Base-by-base conservation (phyloP, 2,888 invertebrate species). In the Nemapogon koenigi region DNA sequence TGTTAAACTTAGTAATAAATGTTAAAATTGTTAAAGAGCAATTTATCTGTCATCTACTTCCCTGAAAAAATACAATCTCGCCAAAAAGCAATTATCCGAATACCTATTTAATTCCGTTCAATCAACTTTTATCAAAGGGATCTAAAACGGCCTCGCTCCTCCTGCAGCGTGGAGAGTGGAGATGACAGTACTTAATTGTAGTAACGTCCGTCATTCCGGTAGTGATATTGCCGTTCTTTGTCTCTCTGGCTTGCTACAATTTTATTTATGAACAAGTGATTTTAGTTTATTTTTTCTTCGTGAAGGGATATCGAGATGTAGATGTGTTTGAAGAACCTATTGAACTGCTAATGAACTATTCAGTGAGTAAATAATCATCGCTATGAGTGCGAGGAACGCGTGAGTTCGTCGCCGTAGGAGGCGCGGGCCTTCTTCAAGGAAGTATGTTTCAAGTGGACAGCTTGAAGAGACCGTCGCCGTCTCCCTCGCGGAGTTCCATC, bases 401-500 rank as follows among this genome's bases (percentile, higher is more conserved):
- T n/a, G n/a, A n/a, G n/a, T n/a, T n/a, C n/a, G n/a, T n/a, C n/a
- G n/a, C n/a, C n/a, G 13, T 13, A 31, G 31, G 17, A 31, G 31
- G 19, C 19, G 3, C n/a, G 17, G 10, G 8, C 31, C 31, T 31
- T 31, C 31, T 14, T 4, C n/a, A n/a, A n/a, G n/a, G 16, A 50
- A 59, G 43, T 39, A 76, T 76, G 78, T 71, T 73, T 57, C 73
- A 78, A 60, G 63, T 73, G 43, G 76, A 78, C 32, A 61, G 57
- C 42, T 69, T 62, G 44, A 78, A 75, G 49, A 65, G 71, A 25
- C 63, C 78, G n/a, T 79, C 80, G 29, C 79, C 79, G 13, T 79
- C 78, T 16, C 75, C 79, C 10, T 72, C 76, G 7, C 64, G 78
- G 33, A 73, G 69, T 44, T 73, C 76, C 15, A 67, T 76, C 42